These are phyloP conservation scores for Drosophila funebris DNA, from an alignment of 1,140 invertebrate species.

Conservation along the genomic window DNA sequence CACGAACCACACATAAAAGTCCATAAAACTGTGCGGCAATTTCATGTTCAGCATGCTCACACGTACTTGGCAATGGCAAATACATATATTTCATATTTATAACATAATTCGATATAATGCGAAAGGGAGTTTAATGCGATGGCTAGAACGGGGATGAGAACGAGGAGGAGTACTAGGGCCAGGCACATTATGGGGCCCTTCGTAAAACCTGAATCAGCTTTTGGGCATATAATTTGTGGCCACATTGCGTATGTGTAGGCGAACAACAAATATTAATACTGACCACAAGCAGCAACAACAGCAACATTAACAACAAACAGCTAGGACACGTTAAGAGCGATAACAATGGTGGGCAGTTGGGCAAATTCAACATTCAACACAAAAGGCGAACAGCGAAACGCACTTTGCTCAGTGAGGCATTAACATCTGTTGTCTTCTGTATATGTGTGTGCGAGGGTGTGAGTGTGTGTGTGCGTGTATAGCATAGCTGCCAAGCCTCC, in stretches of 20 bases:
- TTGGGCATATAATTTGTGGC: slow-evolving; percentile 68
- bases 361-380: slow-evolving; percentile 16
- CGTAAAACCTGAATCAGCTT: slow-evolving; percentile 65
- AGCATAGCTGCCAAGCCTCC: background rate
- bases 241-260: slow-evolving; percentile 55
- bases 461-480: slow-evolving; percentile 12
- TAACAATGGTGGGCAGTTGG: slow-evolving; percentile 32
- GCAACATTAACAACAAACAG: slow-evolving; percentile 18
- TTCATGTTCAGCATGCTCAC: slow-evolving; percentile 59
- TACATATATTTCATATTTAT: slow-evolving; percentile 81
- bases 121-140: slow-evolving; percentile 21
- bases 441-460: background rate
- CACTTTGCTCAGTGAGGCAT: slow-evolving; percentile 76
- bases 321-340: slow-evolving; percentile 26
- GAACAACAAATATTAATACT: slow-evolving; percentile 60
- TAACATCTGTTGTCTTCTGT: slow-evolving; percentile 71
- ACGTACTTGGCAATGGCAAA: slow-evolving; percentile 52
- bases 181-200: slow-evolving; percentile 29
- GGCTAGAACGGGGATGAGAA: background rate
- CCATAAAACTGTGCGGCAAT: slow-evolving; percentile 64
- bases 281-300: slow-evolving; percentile 50
- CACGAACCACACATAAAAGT: slow-evolving; percentile 67
- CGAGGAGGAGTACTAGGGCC: slow-evolving; percentile 5
- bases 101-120: slow-evolving; percentile 81
- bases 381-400: slow-evolving; percentile 72